A percentile compares a stretch with the other conserved stretches of the same genome.
Conservation (phyloP, 2,113 vertebrate species). For the Microtus richardsoni region DNA sequence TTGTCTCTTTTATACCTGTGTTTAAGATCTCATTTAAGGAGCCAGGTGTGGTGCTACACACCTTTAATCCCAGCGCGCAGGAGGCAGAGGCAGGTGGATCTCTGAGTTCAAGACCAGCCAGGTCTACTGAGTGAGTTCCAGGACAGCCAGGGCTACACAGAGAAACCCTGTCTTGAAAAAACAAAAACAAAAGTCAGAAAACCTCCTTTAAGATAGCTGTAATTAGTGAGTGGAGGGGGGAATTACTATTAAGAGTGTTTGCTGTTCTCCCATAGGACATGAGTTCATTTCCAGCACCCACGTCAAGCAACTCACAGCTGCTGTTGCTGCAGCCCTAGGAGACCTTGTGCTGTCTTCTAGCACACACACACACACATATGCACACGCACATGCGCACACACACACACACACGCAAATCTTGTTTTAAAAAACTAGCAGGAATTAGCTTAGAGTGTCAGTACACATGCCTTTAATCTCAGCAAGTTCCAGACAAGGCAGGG, state of each 20-base stretch:
- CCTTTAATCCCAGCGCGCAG: not conserved
- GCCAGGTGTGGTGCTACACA: accelerated
- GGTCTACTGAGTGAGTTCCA: not conserved
- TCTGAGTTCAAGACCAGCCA: not conserved
- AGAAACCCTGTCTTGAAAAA: not conserved
- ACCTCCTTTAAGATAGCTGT: not conserved
- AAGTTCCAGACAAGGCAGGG: not conserved
- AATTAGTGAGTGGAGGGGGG: not conserved
- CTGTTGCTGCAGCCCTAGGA: not conserved
- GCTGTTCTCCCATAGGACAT: not conserved
- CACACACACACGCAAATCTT: not conserved
- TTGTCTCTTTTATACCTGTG: not conserved
- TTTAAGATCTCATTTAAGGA: not conserved
- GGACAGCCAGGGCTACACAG: not conserved
- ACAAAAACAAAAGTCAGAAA: no score
- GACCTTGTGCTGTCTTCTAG: not conserved
- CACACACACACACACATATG: not conserved
- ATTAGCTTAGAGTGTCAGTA: not conserved
- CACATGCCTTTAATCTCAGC: not conserved
- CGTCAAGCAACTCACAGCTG: not conserved
- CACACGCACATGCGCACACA: not conserved
- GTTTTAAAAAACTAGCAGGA: not conserved
- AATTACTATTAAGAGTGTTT: not conserved
- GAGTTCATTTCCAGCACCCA: not conserved
- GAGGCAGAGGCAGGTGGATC: not conserved